Conservation (phyloP, 2,888 invertebrate species). For the Muscina levida region DNA sequence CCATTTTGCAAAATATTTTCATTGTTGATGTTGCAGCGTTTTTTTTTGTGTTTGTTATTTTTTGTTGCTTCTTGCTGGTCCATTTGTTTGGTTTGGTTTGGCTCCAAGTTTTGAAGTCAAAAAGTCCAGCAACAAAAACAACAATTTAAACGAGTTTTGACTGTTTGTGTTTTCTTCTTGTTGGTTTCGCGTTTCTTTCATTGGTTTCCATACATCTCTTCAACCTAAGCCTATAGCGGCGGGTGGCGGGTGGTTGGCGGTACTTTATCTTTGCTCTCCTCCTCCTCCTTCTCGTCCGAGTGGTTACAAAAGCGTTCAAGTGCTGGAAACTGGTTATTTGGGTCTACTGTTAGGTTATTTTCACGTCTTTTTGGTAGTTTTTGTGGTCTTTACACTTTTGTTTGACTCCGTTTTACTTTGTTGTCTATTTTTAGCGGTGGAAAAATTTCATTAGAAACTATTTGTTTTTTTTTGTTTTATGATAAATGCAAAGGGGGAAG, state of each 20-base stretch:
- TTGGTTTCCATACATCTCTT: constrained; percentile 43
- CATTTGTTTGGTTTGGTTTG: constrained; percentile 7
- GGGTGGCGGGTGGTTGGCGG: constrained; percentile 23
- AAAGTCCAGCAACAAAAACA: no score
- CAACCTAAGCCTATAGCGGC: constrained; percentile 46
- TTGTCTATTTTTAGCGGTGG: constrained; percentile 57
- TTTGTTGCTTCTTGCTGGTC: constrained; percentile 12
- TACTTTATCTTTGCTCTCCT: no score
- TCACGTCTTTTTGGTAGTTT: constrained; percentile 11
- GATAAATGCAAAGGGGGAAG: constrained; percentile 32
- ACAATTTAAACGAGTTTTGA: constrained; percentile 47
- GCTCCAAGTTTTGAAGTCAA: constrained; percentile 5
- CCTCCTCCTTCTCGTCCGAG: constrained; percentile 42
- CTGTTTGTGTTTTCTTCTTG: constrained; percentile 42
- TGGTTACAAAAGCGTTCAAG: constrained; percentile 8
- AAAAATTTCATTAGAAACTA: constrained; percentile 62
- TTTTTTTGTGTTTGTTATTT: constrained; percentile 38
- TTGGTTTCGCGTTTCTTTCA: constrained; percentile 42
- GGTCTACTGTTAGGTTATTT: constrained; percentile 60
- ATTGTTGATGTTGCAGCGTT: constrained; percentile 17
- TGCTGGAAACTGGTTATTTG: constrained; percentile 62
- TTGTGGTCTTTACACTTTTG: constrained; percentile 13
- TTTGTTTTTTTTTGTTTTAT: constrained; percentile 47
- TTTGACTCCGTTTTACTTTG: constrained; percentile 31
- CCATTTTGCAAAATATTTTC: constrained; percentile 58